These are phyloP conservation scores for Microtus montanus DNA, from an alignment of 2,113 vertebrate genomes.

Conservation along the genomic window DNA sequence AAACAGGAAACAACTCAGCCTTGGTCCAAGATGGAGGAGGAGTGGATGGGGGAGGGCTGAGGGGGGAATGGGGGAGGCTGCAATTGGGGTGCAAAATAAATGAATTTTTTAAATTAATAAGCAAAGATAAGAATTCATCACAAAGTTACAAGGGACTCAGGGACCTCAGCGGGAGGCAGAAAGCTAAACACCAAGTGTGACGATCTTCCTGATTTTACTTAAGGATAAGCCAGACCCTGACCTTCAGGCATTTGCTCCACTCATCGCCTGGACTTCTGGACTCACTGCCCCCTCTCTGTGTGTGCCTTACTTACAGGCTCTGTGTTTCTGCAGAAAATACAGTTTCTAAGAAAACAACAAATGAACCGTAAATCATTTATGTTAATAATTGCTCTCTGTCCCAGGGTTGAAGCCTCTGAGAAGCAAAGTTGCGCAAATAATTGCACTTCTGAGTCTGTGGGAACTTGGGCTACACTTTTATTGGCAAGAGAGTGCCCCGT, in stretches of 20 bases:
- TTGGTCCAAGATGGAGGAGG: no score
- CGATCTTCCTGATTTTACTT: constrained; percentile 1
- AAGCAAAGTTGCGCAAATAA: constrained; percentile 60
- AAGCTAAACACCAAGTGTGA: background rate
- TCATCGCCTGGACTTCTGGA: background rate
- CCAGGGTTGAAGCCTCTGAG: constrained; percentile 20
- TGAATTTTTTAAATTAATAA: no score
- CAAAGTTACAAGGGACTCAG: background rate
- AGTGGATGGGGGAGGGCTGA: no score
- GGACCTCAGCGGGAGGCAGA: background rate
- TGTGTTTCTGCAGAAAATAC: background rate
- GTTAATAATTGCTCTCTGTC: constrained; percentile 50
- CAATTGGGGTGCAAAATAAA: no score
- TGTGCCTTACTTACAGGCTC: background rate
- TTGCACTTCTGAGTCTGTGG: constrained; percentile 24
- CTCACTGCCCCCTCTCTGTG: background rate
- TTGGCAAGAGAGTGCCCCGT: background rate
- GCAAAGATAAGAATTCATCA: background rate
- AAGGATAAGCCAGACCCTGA: background rate
- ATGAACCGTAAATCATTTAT: constrained; percentile 51
- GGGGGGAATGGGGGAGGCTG: background rate
- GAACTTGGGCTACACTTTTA: constrained; percentile 37
- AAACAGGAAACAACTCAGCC: no score
- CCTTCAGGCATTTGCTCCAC: background rate
- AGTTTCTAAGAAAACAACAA: constrained; percentile 58